phyloP scores from a whole-genome alignment of 64 coral and sea anemone species.

The Dendronephthya gigantea region DNA sequence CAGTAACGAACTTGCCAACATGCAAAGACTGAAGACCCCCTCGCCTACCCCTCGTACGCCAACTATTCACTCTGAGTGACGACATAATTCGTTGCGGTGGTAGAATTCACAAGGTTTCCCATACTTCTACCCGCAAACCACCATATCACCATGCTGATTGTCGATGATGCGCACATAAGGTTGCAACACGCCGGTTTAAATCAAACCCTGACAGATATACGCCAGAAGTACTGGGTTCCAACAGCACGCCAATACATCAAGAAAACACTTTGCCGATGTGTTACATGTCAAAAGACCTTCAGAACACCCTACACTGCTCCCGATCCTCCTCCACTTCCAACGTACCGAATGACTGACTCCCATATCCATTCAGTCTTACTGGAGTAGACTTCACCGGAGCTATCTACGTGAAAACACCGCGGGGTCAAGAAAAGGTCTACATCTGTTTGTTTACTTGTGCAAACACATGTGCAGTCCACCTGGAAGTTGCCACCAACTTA shows the following conservation, averaged over 20 bases:
- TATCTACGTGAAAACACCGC: background rate
- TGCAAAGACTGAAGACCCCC: background rate
- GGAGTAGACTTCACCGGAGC: background rate
- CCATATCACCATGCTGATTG: slow-evolving; percentile 4
- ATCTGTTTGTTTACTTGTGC: slow-evolving; percentile 34
- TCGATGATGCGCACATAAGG: background rate
- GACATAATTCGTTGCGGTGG: background rate
- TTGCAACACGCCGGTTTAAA: background rate
- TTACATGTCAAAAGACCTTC: slow-evolving; percentile 32
- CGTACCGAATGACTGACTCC: background rate
- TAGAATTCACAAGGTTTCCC: background rate
- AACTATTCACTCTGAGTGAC: background rate
- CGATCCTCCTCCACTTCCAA: slow-evolving; percentile 22
- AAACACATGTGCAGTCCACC: background rate
- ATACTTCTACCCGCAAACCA: background rate
- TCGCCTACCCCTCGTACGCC: background rate
- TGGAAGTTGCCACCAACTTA: background rate
- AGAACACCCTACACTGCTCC: slow-evolving; percentile 9
- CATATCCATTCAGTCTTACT: background rate
- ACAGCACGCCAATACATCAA: slow-evolving; percentile 16
- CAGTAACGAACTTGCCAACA: background rate
- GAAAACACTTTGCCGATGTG: slow-evolving; percentile 18
- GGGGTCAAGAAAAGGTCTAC: background rate
- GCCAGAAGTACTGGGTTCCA: slow-evolving; percentile 40
- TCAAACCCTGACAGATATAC: slow-evolving; percentile 33